Evolutionary conservation across 1,140 invertebrate species (phyloP).

Genomic region (Lordiphosa clarofinis): DNA sequence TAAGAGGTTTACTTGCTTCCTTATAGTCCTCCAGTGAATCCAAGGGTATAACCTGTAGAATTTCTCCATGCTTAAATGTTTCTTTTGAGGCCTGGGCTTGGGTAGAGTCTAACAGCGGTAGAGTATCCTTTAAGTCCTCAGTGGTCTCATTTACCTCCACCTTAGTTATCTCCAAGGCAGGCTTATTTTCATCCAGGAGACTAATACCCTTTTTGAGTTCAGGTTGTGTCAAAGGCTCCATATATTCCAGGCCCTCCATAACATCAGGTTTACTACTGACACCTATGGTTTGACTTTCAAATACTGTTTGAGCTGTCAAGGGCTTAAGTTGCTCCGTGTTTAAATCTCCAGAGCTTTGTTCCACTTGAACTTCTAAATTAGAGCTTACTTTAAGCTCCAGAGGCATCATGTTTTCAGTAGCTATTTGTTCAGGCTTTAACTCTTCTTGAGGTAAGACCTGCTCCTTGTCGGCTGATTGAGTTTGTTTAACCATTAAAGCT

Average conservation of each 20-base stretch:
- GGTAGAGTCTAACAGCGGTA: neutral
- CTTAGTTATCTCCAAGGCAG: conserved; percentile 46
- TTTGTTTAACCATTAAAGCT: conserved; percentile 44
- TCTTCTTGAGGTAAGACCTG: neutral
- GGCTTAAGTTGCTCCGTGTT: conserved; percentile 6
- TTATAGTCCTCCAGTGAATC: conserved; percentile 27
- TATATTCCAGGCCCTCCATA: conserved; percentile 15
- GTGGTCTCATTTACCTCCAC: conserved; percentile 48
- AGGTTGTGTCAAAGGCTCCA: conserved; percentile 20
- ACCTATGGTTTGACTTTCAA: conserved; percentile 41
- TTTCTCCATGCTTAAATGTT: conserved; percentile 33
- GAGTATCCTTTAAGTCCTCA: conserved; percentile 10
- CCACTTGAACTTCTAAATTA: conserved; percentile 34
- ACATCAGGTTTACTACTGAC: conserved; percentile 23
- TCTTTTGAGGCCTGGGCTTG: conserved; percentile 27
- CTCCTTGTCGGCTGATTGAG: conserved; percentile 45
- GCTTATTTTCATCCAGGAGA: conserved; percentile 31
- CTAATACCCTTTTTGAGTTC: conserved; percentile 28
- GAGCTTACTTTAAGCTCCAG: conserved; percentile 32
- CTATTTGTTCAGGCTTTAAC: conserved; percentile 12
- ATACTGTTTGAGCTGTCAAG: conserved; percentile 11
- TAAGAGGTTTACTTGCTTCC: conserved; percentile 26
- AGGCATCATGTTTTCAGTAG: conserved; percentile 13
- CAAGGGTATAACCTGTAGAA: conserved; percentile 27
- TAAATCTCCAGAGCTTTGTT: conserved; percentile 23